Conservation (phyloP, 2,888 invertebrate species). For the Melipona beecheii region DNA sequence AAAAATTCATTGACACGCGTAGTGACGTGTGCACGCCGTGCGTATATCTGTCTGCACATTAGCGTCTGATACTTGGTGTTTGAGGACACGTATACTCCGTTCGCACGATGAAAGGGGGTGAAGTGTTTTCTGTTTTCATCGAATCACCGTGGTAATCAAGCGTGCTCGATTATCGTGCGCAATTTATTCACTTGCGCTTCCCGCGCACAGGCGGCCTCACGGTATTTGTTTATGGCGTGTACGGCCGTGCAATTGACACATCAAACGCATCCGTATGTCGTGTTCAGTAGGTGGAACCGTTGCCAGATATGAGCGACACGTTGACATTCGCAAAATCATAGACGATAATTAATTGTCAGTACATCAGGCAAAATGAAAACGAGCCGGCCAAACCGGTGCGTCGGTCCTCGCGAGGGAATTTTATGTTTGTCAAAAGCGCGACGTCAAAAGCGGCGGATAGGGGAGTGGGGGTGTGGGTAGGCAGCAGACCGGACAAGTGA, state of each 20-base stretch:
- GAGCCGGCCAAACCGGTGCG: background rate
- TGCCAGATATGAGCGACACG: constrained; percentile 45
- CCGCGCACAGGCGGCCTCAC: constrained; percentile 1
- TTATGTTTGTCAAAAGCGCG: constrained; percentile 7
- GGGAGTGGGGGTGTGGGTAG: background rate
- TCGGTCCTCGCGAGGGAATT: background rate
- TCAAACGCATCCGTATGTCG: constrained; percentile 50
- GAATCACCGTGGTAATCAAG: background rate
- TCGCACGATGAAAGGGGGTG: no score
- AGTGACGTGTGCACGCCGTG: no score
- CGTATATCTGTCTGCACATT: no score
- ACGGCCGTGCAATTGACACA: constrained; percentile 57
- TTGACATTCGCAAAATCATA: constrained; percentile 63
- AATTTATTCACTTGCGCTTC: constrained; percentile 22
- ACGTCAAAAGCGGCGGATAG: background rate
- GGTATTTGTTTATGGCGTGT: constrained; percentile 51
- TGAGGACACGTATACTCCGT: background rate
- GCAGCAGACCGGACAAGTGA: background rate
- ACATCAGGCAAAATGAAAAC: constrained; percentile 33
- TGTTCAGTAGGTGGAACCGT: constrained; percentile 34
- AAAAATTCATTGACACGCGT: no score
- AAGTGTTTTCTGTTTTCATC: background rate
- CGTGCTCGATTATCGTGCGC: constrained; percentile 23
- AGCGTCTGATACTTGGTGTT: no score
- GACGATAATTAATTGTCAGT: constrained; percentile 67